Evolutionary conservation across 2,888 invertebrate species (phyloP), one percentile per base, ranked within the genome.

Genomic region (Drosophila basisetae): DNA sequence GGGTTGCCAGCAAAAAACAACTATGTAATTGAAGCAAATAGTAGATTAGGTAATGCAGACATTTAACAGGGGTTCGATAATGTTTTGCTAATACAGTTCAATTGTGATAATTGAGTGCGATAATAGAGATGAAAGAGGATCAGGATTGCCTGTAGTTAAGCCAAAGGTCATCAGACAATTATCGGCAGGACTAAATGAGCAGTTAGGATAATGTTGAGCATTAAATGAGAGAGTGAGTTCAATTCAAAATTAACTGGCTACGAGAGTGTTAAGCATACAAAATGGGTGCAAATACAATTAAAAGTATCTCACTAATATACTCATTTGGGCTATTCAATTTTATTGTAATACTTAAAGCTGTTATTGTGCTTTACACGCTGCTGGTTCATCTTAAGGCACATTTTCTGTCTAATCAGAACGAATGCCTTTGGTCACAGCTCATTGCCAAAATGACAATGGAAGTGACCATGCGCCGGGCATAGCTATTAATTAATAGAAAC

Each of bases 361-460:
- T 33, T 28, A 33, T 18, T 16, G 37, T 5, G 49, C 18, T 47
- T 50, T 58, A 25, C 4, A 16, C 13, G 22, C 33, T 35, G 28
- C 7, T 30, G 16, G 22, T n/a, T 18, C 13, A 50, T 22, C 56
- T 70, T 76, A 53, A 66, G 54, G 65, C 60, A 11, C 43, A 54
- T 71, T 66, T 63, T 47, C 39, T 22, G 61, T 66, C 82, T 84
- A 89, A 89, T 87, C 90, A 84, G 78, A 76, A 56, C 61, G 58
- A 82, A 73, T 76, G 87, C 89, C 78, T 59, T 66, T 60, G 82
- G 76, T 72, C 68, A 69, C 83, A 72, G 74, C 69, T 70, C 77
- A 69, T 68, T 72, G 68, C 72, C 83, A 84, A 83, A 84, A 82
- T 71, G 68, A 82, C 73, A 89, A 84, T 89, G 72, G 81, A 61